phyloP scores from a whole-genome alignment of 2,888 invertebrate species.

The Tetrapedia diversipes region DNA sequence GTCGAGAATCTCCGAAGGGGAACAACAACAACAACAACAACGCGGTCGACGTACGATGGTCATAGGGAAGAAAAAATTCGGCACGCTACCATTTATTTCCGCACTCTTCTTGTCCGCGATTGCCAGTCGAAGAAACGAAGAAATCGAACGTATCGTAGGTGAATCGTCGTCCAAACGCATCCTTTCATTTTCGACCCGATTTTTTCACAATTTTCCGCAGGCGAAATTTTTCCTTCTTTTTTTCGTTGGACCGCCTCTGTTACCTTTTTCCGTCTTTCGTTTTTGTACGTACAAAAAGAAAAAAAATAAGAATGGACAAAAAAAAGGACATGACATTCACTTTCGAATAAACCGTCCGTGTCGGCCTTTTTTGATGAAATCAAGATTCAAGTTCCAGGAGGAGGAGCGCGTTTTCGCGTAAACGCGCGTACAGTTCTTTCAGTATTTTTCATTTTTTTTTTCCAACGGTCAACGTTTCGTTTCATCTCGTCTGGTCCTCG shows the following conservation, averaged over 20 bases:
- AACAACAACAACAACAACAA: constrained; percentile 64
- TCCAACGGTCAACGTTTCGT: constrained; percentile 43
- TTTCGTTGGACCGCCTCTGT: constrained; percentile 18
- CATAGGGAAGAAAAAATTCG: constrained; percentile 67
- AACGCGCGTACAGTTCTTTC: background rate
- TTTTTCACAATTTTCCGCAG: background rate
- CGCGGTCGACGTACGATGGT: constrained; percentile 52
- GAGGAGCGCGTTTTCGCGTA: background rate
- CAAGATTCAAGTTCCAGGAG: constrained; percentile 24
- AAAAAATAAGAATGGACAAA: no score
- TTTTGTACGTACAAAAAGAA: no score
- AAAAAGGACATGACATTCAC: constrained; percentile 14
- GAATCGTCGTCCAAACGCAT: constrained; percentile 35
- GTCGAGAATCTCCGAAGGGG: constrained; percentile 54
- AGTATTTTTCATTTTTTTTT: no score
- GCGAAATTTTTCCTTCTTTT: no score
- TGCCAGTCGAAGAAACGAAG: constrained; percentile 65
- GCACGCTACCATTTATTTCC: constrained; percentile 68
- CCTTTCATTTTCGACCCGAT: background rate
- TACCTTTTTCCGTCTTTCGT: background rate
- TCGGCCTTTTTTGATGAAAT: background rate
- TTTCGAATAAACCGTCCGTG: constrained; percentile 28
- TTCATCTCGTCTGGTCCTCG: constrained; percentile 61
- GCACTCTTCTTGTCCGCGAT: constrained; percentile 64
- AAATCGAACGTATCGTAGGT: constrained; percentile 61